phyloP scores from a whole-genome alignment of 2,888 invertebrate species.

The Nomada fabriciana region DNA sequence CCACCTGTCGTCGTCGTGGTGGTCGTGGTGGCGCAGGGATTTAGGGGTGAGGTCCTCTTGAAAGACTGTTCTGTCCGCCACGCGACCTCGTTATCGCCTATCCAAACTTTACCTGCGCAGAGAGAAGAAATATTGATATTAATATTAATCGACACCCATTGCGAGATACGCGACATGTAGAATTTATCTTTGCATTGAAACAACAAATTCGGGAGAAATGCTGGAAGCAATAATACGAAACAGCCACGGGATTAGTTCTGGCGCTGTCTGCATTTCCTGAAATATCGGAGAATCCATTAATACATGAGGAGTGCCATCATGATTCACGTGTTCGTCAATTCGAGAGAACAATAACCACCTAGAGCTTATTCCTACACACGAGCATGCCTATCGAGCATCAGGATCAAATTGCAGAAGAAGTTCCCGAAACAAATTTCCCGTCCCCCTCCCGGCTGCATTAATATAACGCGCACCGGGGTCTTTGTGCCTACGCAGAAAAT shows the following conservation, averaged over 20 bases:
- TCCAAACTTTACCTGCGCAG: constrained; percentile 81
- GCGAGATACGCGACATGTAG: too few species aligned
- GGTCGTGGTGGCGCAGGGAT: constrained; percentile 73
- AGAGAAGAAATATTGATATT: constrained; percentile 4
- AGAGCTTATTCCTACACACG: constrained; percentile 16
- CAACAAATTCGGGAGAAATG: too few species aligned
- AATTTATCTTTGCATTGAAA: too few species aligned
- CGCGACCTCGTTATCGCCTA: constrained; percentile 81
- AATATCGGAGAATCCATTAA: not conserved
- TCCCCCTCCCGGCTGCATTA: constrained; percentile 66
- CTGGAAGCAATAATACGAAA: too few species aligned
- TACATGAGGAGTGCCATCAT: not conserved
- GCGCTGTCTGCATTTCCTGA: not conserved
- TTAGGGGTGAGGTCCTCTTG: constrained; percentile 79
- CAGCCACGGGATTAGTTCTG: too few species aligned
- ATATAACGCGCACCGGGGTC: constrained; percentile 64
- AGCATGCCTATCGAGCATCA: constrained; percentile 27
- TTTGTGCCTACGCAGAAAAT: constrained; percentile 71
- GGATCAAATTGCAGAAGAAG: constrained; percentile 65
- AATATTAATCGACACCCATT: not conserved
- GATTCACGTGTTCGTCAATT: not conserved
- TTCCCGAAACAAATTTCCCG: constrained; percentile 66
- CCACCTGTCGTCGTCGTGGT: constrained; percentile 78
- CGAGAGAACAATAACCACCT: not conserved
- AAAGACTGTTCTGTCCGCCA: constrained; percentile 82